Evolutionary conservation across 2,113 vertebrate species (phyloP).

Genomic region (Microtus ochrogaster): DNA sequence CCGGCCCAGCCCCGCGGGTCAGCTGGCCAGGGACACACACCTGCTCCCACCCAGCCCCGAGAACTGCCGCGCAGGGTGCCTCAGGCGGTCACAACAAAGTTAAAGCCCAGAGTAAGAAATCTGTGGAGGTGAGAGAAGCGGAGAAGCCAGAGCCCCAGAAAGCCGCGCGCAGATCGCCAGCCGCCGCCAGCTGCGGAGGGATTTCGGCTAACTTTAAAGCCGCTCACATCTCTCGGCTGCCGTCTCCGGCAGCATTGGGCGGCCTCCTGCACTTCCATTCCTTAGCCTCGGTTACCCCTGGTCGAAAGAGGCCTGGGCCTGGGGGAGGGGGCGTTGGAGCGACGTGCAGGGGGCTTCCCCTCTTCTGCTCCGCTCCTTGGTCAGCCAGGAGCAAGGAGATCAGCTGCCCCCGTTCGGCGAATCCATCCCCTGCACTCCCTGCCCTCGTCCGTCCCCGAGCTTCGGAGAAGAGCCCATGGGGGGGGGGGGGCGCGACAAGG

Average conservation of each 20-base stretch:
- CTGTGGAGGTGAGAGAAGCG: background rate
- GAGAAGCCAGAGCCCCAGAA: slow-evolving; percentile 6
- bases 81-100: slow-evolving; percentile 64
- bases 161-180: slow-evolving; percentile 47
- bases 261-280: slow-evolving; percentile 19
- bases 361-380: background rate
- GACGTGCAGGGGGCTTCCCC: background rate
- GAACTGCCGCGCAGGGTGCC: slow-evolving; percentile 1
- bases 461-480: background rate
- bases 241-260: background rate
- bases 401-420: slow-evolving; percentile 16
- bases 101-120: slow-evolving; percentile 29
- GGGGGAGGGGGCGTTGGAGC: fast-evolving
- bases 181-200: slow-evolving; percentile 73
- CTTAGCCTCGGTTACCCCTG: background rate
- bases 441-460: background rate
- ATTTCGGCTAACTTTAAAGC: slow-evolving; percentile 75
- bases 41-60: background rate
- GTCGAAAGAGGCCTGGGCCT: background rate
- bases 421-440: background rate
- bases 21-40: background rate
- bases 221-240: slow-evolving; percentile 11
- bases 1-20: background rate
- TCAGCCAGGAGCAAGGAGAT: background rate
- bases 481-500: background rate